Evolutionary conservation across 2,888 invertebrate species (phyloP).

Genomic region (Drosophila sordidula): DNA sequence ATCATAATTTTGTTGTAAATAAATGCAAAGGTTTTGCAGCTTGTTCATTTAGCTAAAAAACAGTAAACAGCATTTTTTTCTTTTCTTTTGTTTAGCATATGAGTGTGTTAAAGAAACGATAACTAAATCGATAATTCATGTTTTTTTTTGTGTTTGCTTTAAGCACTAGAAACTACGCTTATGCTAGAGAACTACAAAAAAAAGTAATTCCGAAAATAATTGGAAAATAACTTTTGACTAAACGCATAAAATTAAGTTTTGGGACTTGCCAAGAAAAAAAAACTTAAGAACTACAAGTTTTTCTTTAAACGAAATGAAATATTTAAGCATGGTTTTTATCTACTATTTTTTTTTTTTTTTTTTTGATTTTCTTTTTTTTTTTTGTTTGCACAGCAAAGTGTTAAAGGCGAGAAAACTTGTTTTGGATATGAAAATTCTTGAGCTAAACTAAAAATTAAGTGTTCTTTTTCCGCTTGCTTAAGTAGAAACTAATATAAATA

Average conservation of each 20-base stretch:
- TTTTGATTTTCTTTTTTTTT: constrained; percentile 5
- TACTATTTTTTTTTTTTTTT: background rate
- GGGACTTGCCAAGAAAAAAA: constrained; percentile 17
- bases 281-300: constrained; percentile 2
- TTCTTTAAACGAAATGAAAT: constrained; percentile 10
- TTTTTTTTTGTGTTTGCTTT: constrained; percentile 30
- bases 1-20: constrained; percentile 50
- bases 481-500: constrained; percentile 1
- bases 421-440: constrained; percentile 30
- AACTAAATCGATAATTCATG: constrained; percentile 13
- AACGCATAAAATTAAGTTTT: constrained; percentile 37
- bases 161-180: constrained; percentile 37
- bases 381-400: constrained; percentile 73
- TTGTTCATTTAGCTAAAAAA: constrained; percentile 50
- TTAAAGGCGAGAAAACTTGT: constrained; percentile 23
- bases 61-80: constrained; percentile 5
- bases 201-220: constrained; percentile 9
- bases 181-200: constrained; percentile 17
- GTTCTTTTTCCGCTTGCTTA: constrained; percentile 12
- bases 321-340: background rate
- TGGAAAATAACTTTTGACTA: constrained; percentile 46
- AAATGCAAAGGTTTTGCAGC: constrained; percentile 61
- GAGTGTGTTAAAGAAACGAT: constrained; percentile 2
- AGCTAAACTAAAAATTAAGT: constrained; percentile 47
- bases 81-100: background rate